A percentile compares a stretch with the other conserved stretches of the same genome.
Conservation (phyloP, 2,113 vertebrate genomes). For the Amazona vittata region DNA sequence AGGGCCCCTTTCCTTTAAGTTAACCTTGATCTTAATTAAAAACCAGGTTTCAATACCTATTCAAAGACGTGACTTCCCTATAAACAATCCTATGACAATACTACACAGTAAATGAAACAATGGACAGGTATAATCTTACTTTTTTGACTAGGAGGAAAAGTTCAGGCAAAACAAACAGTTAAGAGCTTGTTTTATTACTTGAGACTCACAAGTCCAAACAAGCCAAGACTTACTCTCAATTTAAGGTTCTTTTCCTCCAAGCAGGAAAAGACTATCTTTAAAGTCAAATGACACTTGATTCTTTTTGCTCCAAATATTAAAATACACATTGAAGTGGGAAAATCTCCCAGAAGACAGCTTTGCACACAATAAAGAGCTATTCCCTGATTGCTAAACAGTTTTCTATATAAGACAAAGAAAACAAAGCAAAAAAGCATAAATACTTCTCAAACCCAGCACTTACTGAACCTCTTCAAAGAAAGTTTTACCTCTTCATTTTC, state of each 20-base stretch:
- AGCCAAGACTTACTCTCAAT: neutral
- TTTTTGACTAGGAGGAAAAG: neutral
- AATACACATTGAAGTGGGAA: neutral
- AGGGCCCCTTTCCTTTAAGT: neutral
- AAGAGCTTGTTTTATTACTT: neutral
- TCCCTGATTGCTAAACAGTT: neutral
- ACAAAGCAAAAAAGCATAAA: neutral
- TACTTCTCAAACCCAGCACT: neutral
- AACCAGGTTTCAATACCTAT: neutral
- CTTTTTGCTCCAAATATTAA: neutral
- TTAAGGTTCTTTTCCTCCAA: neutral
- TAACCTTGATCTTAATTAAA: neutral
- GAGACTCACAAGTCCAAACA: neutral
- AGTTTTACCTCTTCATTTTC: neutral
- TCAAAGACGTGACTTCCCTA: neutral
- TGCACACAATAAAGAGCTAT: neutral
- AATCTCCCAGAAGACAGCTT: neutral
- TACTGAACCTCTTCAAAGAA: neutral
- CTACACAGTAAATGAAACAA: neutral
- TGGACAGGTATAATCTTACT: neutral
- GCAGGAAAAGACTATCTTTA: neutral
- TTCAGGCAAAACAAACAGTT: neutral
- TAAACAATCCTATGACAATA: neutral
- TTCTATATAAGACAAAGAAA: neutral
- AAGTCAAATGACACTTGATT: neutral